Conservation (phyloP, 1,140 invertebrate genomes). For the Carposina sasakii region DNA sequence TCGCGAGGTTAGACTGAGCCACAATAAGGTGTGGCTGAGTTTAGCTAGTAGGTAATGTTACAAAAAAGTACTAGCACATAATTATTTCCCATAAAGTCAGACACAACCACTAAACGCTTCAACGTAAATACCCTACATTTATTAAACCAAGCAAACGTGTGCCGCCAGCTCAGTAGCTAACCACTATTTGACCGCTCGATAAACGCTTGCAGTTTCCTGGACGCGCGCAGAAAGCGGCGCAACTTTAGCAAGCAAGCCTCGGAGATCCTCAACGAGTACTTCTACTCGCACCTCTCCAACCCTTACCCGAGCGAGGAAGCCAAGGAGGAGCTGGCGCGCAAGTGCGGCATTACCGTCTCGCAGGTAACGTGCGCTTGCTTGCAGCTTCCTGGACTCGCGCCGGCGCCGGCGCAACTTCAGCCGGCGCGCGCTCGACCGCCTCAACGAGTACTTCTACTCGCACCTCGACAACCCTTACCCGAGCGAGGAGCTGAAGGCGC, state of each 20-base stretch:
- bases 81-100: too few species aligned
- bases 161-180: too few species aligned
- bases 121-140: too few species aligned
- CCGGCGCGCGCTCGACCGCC: slow-evolving; percentile 99
- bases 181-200: too few species aligned
- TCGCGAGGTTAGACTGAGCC: too few species aligned
- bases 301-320: slow-evolving; percentile 99
- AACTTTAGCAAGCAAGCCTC: slow-evolving; percentile 99
- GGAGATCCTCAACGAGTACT: slow-evolving; percentile 99
- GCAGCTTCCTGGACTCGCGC: slow-evolving; percentile 95
- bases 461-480: slow-evolving; percentile 74
- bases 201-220: slow-evolving; percentile 85
- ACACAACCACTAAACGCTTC: too few species aligned
- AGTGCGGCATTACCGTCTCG: slow-evolving; percentile 97
- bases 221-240: slow-evolving; percentile 97
- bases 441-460: slow-evolving; percentile 74
- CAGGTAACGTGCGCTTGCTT: slow-evolving; percentile 56
- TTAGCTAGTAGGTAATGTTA: too few species aligned
- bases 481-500: slow-evolving; percentile 99
- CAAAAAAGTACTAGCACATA: too few species aligned
- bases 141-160: too few species aligned
- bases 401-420: slow-evolving; percentile 99
- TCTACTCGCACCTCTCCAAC: slow-evolving; percentile 99
- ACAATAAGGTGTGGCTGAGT: too few species aligned
- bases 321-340: slow-evolving; percentile 99